Conservation (phyloP, 1,140 invertebrate species). For the Polypedilum vanderplanki region DNA sequence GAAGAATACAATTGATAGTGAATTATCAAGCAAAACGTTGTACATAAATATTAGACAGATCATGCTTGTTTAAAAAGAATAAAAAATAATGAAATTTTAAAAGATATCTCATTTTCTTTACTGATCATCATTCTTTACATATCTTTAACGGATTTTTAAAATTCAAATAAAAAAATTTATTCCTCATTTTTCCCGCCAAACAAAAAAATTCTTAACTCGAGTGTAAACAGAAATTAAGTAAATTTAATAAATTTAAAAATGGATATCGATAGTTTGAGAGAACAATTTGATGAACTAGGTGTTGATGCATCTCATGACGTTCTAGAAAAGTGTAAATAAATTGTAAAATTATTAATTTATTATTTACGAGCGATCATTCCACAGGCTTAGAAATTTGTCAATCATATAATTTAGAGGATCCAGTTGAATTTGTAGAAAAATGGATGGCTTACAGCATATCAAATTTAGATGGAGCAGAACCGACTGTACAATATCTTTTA, state of each 20-base stretch:
- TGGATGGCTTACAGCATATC: constrained; percentile 61
- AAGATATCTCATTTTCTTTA: too few species aligned
- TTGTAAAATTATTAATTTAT: constrained; percentile 17
- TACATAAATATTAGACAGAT: neutral
- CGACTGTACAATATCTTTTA: constrained; percentile 49
- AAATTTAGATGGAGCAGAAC: constrained; percentile 50
- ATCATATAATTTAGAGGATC: constrained; percentile 50
- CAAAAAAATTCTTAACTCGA: neutral
- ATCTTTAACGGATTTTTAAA: too few species aligned
- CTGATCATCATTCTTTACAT: too few species aligned
- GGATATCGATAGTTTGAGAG: neutral
- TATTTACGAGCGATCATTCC: constrained; percentile 26
- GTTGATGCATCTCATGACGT: constrained; percentile 37
- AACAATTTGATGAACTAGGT: constrained; percentile 42
- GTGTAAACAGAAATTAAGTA: neutral
- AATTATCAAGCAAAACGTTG: neutral
- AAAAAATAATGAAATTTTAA: too few species aligned
- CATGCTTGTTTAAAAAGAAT: too few species aligned
- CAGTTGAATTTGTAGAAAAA: constrained; percentile 57
- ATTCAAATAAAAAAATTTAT: neutral
- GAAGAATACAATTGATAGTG: neutral
- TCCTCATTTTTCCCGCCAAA: neutral
- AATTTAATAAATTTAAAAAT: neutral
- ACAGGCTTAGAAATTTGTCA: constrained; percentile 50
- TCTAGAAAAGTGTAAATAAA: constrained; percentile 37